phyloP scores from a whole-genome alignment of 2,888 invertebrate species.

The Ferrisia virgata region DNA sequence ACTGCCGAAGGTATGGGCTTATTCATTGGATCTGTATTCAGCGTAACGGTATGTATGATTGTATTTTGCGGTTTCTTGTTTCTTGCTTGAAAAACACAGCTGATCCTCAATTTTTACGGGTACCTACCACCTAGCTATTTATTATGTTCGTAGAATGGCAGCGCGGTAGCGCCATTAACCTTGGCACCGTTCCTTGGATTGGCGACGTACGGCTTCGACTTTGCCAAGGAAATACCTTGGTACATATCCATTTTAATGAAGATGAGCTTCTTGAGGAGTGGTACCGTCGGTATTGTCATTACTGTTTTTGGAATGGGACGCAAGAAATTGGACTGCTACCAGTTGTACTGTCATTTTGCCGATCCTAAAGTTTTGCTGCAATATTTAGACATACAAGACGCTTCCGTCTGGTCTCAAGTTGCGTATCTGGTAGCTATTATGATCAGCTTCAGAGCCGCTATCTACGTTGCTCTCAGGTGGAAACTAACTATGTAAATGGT shows the following conservation, averaged over 20 bases:
- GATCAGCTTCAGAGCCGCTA: constrained; percentile 26
- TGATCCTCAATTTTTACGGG: too few species aligned
- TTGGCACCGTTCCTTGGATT: constrained; percentile 67
- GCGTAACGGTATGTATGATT: constrained; percentile 57
- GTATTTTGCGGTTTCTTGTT: background rate
- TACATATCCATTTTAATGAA: constrained; percentile 64
- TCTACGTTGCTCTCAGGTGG: constrained; percentile 33
- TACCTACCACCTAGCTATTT: background rate
- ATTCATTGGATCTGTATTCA: constrained; percentile 70
- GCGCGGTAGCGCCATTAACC: constrained; percentile 64
- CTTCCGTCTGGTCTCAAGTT: constrained; percentile 36
- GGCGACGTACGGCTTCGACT: constrained; percentile 69
- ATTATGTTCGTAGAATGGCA: constrained; percentile 61
- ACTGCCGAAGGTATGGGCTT: constrained; percentile 76
- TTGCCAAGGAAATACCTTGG: constrained; percentile 62
- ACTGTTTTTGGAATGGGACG: constrained; percentile 65
- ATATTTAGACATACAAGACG: constrained; percentile 60
- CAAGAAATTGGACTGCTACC: constrained; percentile 60
- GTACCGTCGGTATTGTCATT: constrained; percentile 63
- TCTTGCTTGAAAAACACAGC: too few species aligned
- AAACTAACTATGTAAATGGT: constrained; percentile 14
- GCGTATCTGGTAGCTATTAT: constrained; percentile 13
- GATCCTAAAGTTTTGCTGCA: constrained; percentile 63
- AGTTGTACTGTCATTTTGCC: constrained; percentile 64
- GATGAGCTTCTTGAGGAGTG: constrained; percentile 65